phyloP scores from a whole-genome alignment of 2,113 vertebrate species.

The Gallinago undulata region DNA sequence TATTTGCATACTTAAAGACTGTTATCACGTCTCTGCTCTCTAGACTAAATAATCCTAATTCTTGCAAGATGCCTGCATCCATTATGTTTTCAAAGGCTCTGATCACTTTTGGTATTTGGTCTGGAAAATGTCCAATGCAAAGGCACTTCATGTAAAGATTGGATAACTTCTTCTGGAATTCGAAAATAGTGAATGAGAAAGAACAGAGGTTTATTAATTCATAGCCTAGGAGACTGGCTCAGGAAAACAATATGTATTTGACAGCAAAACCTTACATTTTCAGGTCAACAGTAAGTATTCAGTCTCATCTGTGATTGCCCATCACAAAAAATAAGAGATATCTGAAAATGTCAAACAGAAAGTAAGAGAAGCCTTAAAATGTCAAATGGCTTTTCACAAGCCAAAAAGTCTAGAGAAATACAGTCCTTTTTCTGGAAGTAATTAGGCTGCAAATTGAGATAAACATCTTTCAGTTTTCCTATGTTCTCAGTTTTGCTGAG shows the following conservation, averaged over 20 bases:
- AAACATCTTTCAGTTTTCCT: background rate
- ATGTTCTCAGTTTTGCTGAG: background rate
- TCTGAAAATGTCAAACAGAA: constrained; percentile 29
- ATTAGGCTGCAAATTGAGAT: background rate
- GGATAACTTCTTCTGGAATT: background rate
- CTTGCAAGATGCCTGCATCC: background rate
- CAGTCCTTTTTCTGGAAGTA: background rate
- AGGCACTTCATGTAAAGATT: background rate
- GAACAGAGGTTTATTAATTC: background rate
- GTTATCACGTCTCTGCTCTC: background rate
- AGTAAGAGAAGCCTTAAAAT: constrained; percentile 10
- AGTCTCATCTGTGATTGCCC: background rate
- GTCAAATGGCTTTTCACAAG: background rate
- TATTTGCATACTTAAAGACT: background rate
- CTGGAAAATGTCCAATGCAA: background rate
- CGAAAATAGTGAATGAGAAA: background rate
- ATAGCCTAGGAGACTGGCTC: background rate
- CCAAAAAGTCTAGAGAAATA: background rate
- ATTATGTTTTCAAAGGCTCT: background rate
- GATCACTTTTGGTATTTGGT: background rate
- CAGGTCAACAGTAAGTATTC: background rate
- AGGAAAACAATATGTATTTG: background rate
- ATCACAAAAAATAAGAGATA: background rate
- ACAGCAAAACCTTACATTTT: background rate
- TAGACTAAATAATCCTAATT: background rate